Evolutionary conservation across 2,888 invertebrate genomes (phyloP).

Genomic region (Mechanitis mazaeus): DNA sequence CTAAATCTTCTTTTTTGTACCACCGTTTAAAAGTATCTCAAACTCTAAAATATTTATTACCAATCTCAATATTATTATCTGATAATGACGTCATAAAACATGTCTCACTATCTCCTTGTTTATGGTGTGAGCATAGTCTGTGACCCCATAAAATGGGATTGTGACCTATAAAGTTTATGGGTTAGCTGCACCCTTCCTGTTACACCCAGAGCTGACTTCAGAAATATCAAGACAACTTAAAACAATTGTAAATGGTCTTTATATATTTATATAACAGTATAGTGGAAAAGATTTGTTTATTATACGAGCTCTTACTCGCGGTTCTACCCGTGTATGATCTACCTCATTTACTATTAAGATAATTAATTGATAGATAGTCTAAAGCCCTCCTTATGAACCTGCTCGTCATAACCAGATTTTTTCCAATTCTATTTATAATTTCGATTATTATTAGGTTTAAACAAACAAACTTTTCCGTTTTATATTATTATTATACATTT

Average conservation of each 20-base stretch:
- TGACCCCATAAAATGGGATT: slow-evolving; percentile 44
- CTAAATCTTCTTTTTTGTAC: too few relatives aligned
- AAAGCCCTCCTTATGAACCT: too few relatives aligned
- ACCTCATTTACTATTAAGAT: too few relatives aligned
- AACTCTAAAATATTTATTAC: not conserved
- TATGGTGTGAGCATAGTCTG: slow-evolving; percentile 27
- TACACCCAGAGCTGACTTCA: slow-evolving; percentile 42
- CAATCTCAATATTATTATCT: not conserved
- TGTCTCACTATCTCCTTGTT: slow-evolving; percentile 8
- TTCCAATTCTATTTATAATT: too few relatives aligned
- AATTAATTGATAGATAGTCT: too few relatives aligned
- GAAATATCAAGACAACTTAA: slow-evolving; percentile 21
- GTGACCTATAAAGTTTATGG: slow-evolving; percentile 64
- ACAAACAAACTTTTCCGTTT: too few relatives aligned
- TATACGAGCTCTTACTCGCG: too few relatives aligned
- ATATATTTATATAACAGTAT: not conserved
- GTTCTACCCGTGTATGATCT: too few relatives aligned
- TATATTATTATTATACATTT: too few relatives aligned
- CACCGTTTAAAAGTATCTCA: not conserved
- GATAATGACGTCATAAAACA: slow-evolving; percentile 9
- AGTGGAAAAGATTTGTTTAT: too few relatives aligned
- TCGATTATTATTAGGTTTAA: too few relatives aligned
- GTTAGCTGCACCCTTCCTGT: slow-evolving; percentile 63
- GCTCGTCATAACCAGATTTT: too few relatives aligned
- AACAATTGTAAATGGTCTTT: slow-evolving; percentile 18